These are phyloP conservation scores for Patella caerulea DNA, from an alignment of 2,888 invertebrate genomes.

Conservation along the genomic window DNA sequence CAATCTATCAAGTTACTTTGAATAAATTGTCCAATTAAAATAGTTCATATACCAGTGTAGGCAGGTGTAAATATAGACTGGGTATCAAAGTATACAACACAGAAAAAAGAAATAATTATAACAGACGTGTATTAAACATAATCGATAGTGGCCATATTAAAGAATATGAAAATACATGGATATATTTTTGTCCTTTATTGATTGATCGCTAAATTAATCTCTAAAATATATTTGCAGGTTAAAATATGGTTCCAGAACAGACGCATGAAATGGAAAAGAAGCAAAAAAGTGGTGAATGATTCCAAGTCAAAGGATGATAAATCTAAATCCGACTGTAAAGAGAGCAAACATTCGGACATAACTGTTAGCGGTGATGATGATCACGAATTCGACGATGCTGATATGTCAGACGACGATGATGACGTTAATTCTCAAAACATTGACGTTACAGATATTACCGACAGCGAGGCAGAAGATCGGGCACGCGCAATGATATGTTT, in stretches of 20 bases:
- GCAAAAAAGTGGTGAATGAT: constrained; percentile 89
- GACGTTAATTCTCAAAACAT: constrained; percentile 23
- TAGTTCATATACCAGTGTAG: too few species aligned
- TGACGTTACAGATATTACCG: constrained; percentile 23
- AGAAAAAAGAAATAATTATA: too few species aligned
- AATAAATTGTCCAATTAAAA: too few species aligned
- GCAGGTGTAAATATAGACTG: too few species aligned
- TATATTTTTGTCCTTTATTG: neutral
- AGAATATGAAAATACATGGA: neutral
- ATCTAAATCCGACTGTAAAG: neutral
- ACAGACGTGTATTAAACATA: too few species aligned
- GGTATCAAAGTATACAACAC: too few species aligned
- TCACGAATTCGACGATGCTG: constrained; percentile 2
- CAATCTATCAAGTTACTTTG: too few species aligned
- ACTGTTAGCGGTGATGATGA: neutral
- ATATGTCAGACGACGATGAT: constrained; percentile 13
- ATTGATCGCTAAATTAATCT: too few species aligned
- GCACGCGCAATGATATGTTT: constrained; percentile 15
- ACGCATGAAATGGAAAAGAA: constrained; percentile 98
- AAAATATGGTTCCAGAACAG: constrained; percentile 99
- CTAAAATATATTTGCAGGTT: constrained; percentile 77
- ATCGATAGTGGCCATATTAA: too few species aligned
- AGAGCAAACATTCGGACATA: neutral
- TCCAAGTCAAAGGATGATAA: constrained; percentile 34
- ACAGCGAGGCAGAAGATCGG: constrained; percentile 11